Evolutionary conservation across 2,113 vertebrate genomes (phyloP).

Genomic region (zebrafish (Danio rerio)): GRCz12tu NC_133194.1:37494501-37495000

Average conservation of each 20-base stretch:
- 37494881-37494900: constrained; percentile 65
- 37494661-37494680: constrained; percentile 49
- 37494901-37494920: constrained; percentile 87
- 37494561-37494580: constrained; percentile 28
- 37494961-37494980: too few relatives aligned
- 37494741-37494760: constrained; percentile 81
- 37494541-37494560: constrained; percentile 44
- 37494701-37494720: constrained; percentile 90
- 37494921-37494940: neutral
- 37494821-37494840: constrained; percentile 93
- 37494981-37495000: too few relatives aligned
- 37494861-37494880: constrained; percentile 88
- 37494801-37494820: constrained; percentile 92
- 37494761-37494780: constrained; percentile 93
- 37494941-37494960: too few relatives aligned
- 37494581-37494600: neutral
- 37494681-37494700: constrained; percentile 85
- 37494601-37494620: neutral
- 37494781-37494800: constrained; percentile 93
- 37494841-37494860: constrained; percentile 94
- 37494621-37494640: neutral
- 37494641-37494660: constrained; percentile 41
- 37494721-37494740: constrained; percentile 98
- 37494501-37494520: constrained; percentile 72
- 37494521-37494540: constrained; percentile 88